phyloP scores from a whole-genome alignment of 2,113 vertebrate genomes.

The Vimba vimba region DNA sequence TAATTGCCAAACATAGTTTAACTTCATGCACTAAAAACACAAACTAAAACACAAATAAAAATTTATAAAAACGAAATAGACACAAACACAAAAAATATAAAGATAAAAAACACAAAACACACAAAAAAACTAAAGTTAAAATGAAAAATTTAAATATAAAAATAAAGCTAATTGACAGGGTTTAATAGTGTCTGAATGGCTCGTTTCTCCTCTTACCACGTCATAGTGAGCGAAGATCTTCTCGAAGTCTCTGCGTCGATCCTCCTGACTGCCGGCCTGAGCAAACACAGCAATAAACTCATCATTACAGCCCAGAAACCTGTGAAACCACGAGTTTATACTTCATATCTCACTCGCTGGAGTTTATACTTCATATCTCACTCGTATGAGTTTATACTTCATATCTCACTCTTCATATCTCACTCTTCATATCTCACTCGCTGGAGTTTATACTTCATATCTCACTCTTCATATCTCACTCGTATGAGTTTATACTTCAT shows the following conservation, averaged over 20 bases:
- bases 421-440: conserved; percentile 72
- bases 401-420: conserved; percentile 69
- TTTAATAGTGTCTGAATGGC: no score
- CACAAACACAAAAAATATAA: background rate
- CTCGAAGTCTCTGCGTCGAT: conserved; percentile 90
- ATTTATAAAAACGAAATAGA: background rate
- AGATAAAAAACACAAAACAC: background rate
- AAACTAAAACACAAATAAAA: background rate
- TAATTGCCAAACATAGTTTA: background rate
- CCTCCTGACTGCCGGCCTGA: conserved; percentile 86
- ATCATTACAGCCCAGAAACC: no score
- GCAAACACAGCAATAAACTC: background rate
- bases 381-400: conserved; percentile 71
- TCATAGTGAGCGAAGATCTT: conserved; percentile 94
- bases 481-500: no score
- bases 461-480: conserved; percentile 90
- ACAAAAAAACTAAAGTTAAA: background rate
- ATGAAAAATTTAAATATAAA: background rate
- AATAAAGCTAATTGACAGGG: background rate
- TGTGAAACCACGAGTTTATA: no score
- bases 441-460: conserved; percentile 78
- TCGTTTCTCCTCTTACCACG: conserved; percentile 78
- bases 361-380: no score
- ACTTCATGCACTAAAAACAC: background rate
- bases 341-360: conserved; percentile 72